phyloP scores from a whole-genome alignment of 2,113 vertebrate species.

The Physeter macrocephalus region DNA sequence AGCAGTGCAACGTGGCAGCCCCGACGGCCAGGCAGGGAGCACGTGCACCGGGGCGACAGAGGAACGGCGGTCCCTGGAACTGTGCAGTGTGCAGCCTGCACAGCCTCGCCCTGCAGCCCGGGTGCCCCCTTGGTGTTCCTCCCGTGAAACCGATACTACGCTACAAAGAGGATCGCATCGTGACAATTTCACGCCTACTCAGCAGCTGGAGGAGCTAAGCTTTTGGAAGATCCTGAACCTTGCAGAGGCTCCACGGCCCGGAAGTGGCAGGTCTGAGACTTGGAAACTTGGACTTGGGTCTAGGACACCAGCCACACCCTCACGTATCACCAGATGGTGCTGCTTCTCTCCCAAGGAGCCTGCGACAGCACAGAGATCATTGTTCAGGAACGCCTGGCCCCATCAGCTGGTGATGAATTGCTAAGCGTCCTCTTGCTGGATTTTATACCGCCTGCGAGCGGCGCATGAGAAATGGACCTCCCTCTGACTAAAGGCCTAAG shows the following conservation, averaged over 20 bases:
- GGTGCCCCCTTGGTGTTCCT: fast-evolving
- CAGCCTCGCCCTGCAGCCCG: neutral
- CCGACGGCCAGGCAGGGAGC: fast-evolving
- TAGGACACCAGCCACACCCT: neutral
- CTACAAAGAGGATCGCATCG: neutral
- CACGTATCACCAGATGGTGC: neutral
- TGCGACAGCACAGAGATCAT: neutral
- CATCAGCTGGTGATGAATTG: neutral
- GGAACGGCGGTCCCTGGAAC: fast-evolving
- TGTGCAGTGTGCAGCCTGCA: neutral
- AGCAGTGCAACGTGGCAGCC: fast-evolving
- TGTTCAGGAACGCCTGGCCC: neutral
- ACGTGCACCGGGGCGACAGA: too few species aligned
- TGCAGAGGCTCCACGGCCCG: neutral
- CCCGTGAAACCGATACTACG: fast-evolving
- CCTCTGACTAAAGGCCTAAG: neutral
- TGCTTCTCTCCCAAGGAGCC: neutral
- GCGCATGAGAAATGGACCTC: neutral
- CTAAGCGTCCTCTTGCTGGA: neutral
- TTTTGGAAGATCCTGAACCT: neutral
- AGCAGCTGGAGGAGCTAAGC: neutral
- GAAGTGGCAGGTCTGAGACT: neutral
- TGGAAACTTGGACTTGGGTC: neutral
- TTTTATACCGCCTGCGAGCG: fast-evolving
- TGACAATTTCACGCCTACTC: fast-evolving